These are phyloP conservation scores for Pedionomus torquatus DNA, from an alignment of 2,113 vertebrate species.

Conservation along the genomic window DNA sequence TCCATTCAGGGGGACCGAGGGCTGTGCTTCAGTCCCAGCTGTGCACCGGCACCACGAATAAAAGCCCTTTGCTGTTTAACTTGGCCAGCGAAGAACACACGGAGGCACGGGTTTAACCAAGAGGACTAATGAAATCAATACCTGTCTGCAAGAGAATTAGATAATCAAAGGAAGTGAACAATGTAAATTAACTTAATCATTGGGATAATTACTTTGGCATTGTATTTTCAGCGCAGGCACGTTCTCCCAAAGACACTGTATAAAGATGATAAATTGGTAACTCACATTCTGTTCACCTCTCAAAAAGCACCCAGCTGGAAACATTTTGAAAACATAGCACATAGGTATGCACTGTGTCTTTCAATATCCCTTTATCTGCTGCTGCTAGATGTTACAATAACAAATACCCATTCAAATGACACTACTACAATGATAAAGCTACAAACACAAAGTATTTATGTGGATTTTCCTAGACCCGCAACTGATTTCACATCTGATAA, in stretches of 20 bases:
- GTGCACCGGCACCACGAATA: not conserved
- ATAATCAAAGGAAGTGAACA: not conserved
- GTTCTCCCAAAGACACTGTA: not conserved
- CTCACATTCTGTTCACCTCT: not conserved
- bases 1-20: not conserved
- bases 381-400: not conserved
- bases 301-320: not conserved
- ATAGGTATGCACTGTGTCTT: not conserved
- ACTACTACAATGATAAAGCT: not conserved
- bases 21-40: not conserved
- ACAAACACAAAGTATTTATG: not conserved
- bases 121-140: not conserved
- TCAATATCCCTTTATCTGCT: not conserved
- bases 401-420: not conserved
- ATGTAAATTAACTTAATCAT: not conserved
- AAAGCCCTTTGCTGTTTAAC: not conserved
- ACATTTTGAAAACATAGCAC: not conserved
- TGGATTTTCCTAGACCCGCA: not conserved
- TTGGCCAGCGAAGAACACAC: not conserved
- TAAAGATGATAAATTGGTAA: not conserved
- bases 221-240: not conserved
- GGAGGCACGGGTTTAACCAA: not conserved
- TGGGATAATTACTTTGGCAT: not conserved
- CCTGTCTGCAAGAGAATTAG: not conserved
- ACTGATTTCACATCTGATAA: not conserved